A percentile compares a stretch with the other conserved stretches of the same genome.
These are phyloP conservation scores for Aleiodes alternator DNA, from an alignment of 2,888 invertebrate species.

Conservation along the genomic window DNA sequence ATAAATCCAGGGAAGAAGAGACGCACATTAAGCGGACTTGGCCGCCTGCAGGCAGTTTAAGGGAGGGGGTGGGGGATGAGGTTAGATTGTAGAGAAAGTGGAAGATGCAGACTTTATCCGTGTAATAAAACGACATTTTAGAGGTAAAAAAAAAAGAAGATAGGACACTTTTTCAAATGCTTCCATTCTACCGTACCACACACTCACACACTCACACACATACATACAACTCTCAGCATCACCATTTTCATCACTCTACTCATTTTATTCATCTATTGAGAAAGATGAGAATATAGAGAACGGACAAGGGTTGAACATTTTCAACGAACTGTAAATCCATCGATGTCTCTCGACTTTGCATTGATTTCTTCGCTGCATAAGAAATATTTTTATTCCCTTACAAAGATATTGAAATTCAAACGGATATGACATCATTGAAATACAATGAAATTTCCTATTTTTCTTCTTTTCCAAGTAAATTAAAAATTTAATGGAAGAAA, in stretches of 20 bases:
- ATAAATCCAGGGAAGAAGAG: constrained; percentile 67
- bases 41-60: constrained; percentile 25
- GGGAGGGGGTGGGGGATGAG: neutral
- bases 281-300: constrained; percentile 8
- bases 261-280: neutral
- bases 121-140: constrained; percentile 70
- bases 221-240: constrained; percentile 19
- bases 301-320: constrained; percentile 44
- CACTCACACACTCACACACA: too few relatives aligned
- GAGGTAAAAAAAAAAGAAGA: constrained; percentile 61
- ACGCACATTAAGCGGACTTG: constrained; percentile 68
- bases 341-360: constrained; percentile 22
- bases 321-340: constrained; percentile 36
- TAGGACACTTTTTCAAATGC: constrained; percentile 68
- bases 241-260: constrained; percentile 17
- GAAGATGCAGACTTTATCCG: constrained; percentile 62
- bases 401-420: too few relatives aligned
- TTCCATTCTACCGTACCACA: constrained; percentile 56
- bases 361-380: constrained; percentile 6
- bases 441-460: too few relatives aligned
- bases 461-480: too few relatives aligned
- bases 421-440: too few relatives aligned
- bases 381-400: too few relatives aligned
- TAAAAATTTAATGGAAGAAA: too few relatives aligned
- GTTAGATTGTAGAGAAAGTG: neutral